Conservation (phyloP, 2,113 vertebrate genomes). For the Anguilla japonica region DNA sequence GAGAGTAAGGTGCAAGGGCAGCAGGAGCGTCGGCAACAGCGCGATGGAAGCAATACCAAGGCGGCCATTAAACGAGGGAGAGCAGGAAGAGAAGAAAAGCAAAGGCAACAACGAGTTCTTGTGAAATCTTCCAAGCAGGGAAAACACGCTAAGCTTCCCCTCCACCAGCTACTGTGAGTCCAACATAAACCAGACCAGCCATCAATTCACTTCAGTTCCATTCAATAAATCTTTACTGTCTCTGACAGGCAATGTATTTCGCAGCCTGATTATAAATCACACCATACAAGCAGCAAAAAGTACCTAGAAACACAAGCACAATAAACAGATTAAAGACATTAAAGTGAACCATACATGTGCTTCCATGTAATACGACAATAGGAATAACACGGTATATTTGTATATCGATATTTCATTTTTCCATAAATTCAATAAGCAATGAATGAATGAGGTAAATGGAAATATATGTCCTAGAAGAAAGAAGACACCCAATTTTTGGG, state of each 20-base stretch:
- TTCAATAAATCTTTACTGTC: background rate
- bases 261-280: background rate
- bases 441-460: too few species aligned
- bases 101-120: too few species aligned
- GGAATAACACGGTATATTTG: too few species aligned
- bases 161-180: background rate
- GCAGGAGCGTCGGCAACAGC: background rate
- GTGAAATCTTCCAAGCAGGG: too few species aligned
- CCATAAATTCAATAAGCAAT: too few species aligned
- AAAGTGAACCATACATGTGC: too few species aligned
- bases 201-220: background rate
- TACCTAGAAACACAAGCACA: background rate
- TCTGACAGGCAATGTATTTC: background rate
- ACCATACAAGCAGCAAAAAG: background rate
- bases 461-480: too few species aligned
- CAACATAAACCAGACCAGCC: background rate
- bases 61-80: too few species aligned
- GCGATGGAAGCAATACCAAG: background rate
- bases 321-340: background rate
- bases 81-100: background rate
- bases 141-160: background rate
- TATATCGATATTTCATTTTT: too few species aligned
- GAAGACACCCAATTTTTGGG: too few species aligned
- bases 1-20: background rate
- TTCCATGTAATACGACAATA: too few species aligned